Evolutionary conservation across 2,113 vertebrate genomes (phyloP).

Genomic region (Apodemus speciosus): DNA sequence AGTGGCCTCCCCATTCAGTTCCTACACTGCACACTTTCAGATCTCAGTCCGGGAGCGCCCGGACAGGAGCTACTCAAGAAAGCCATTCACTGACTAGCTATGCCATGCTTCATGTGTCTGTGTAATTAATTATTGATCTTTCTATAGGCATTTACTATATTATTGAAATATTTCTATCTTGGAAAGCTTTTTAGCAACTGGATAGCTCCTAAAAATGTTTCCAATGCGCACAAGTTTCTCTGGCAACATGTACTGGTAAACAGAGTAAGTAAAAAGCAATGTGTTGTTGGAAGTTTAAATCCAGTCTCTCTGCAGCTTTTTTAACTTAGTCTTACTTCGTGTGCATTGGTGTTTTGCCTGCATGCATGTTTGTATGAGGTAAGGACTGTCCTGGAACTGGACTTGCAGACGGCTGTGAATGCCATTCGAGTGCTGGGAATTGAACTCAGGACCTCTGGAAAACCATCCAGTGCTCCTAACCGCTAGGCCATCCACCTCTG

Average conservation of each 20-base stretch:
- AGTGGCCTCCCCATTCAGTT: neutral
- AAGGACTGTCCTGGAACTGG: too few relatives aligned
- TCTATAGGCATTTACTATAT: constrained; percentile 37
- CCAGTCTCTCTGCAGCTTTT: neutral
- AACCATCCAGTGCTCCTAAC: too few relatives aligned
- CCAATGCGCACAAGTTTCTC: constrained; percentile 8
- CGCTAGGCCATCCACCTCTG: too few relatives aligned
- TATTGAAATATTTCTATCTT: constrained; percentile 49
- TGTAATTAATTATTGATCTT: neutral
- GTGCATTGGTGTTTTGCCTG: too few relatives aligned
- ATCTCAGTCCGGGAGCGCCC: neutral
- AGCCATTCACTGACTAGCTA: neutral
- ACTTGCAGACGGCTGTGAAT: too few relatives aligned
- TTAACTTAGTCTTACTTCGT: too few relatives aligned
- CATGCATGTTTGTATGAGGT: too few relatives aligned
- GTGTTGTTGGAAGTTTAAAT: neutral
- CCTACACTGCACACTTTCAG: neutral
- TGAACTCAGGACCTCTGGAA: too few relatives aligned
- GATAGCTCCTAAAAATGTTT: neutral
- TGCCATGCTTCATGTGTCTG: neutral
- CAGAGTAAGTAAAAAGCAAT: neutral
- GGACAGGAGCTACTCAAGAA: neutral
- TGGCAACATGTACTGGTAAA: neutral
- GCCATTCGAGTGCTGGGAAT: too few relatives aligned
- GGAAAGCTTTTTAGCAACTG: constrained; percentile 28